Base-by-base conservation (phyloP, 2,888 invertebrate species). In the Steinernema carpocapsae region DNA sequence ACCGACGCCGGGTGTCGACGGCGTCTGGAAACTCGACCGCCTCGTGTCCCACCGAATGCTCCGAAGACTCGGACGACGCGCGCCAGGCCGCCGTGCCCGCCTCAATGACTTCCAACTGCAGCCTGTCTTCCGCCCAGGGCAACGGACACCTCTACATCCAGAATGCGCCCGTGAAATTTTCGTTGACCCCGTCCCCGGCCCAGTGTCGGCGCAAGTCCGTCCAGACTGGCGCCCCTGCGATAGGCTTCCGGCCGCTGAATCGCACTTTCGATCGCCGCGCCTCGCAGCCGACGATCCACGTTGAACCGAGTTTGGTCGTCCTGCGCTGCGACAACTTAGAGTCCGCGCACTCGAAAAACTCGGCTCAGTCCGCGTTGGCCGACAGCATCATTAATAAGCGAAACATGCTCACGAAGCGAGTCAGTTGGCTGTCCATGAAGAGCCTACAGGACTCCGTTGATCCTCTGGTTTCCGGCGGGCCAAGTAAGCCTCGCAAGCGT, bases 351-450 rank as follows among this genome's bases (percentile, higher is more conserved):
- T 64, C 64, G 3, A 64, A 64, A 29, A 32, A 32, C 32, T 64
- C 64, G 29, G 64, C 64, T 2, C 64, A 64, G 12, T 64, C 64
- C 2, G 37, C 64, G 10, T 17, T 19, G 17, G 64, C 32, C 4
- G 64, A 64, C 64, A 64, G 46, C 71, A 22, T 42, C 37, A 6
- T 71, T 37, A 79, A 79, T 32, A 79, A 80, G 72, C 72, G 78
- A 24, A 83, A 83, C 64, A 81, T 83, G 79, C 75, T 85, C 70
- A 81, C 82, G 4, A 86, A 86, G 72, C 74, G 86, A n/a, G 86
- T 86, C 26, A 81, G 81, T 14, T 86, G 86, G 86, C 72, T 86
- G 75, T 84, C 84, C 37, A 86, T 86, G 86, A 85, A 86, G 76
- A 80, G 80, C n/a, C 79, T 85, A 14, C 85, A 85, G 73, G 84